A percentile compares a stretch with the other conserved stretches of the same genome.
These are phyloP conservation scores for Hapalemur alaotrensis DNA, from an alignment of 2,797 vertebrate species.

Conservation along the genomic window DNA sequence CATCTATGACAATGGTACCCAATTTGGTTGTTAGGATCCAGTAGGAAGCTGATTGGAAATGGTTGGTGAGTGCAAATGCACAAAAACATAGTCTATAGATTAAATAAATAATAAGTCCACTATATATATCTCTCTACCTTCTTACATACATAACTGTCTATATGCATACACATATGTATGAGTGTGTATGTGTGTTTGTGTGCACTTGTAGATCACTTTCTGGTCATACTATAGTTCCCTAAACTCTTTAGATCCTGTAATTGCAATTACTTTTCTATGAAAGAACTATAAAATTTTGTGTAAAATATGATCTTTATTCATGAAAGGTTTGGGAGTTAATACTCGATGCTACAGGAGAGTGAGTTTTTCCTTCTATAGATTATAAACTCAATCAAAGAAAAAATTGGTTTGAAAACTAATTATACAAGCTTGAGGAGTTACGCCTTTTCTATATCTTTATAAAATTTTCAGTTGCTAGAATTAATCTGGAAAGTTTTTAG, in stretches of 20 bases:
- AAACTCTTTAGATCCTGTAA: background rate
- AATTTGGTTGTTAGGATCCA: background rate
- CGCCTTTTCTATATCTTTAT: background rate
- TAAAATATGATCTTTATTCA: background rate
- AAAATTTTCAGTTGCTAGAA: background rate
- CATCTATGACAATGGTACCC: background rate
- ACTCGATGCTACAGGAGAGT: background rate
- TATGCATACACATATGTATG: background rate
- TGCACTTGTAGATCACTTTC: background rate
- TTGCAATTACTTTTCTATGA: background rate
- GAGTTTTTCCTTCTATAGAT: background rate
- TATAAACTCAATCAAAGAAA: background rate
- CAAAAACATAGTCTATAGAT: background rate
- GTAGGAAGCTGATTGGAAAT: background rate
- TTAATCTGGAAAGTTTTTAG: background rate
- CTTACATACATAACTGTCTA: background rate
- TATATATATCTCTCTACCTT: background rate
- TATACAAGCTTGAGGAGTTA: background rate
- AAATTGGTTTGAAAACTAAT: background rate
- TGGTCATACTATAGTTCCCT: background rate
- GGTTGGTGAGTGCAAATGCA: background rate
- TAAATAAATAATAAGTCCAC: background rate
- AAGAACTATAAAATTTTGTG: background rate
- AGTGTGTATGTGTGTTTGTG: rapidly evolving
- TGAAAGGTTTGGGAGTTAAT: background rate